Evolutionary conservation across 2,797 vertebrate genomes (phyloP).

Genomic region (Botia kubotai): DNA sequence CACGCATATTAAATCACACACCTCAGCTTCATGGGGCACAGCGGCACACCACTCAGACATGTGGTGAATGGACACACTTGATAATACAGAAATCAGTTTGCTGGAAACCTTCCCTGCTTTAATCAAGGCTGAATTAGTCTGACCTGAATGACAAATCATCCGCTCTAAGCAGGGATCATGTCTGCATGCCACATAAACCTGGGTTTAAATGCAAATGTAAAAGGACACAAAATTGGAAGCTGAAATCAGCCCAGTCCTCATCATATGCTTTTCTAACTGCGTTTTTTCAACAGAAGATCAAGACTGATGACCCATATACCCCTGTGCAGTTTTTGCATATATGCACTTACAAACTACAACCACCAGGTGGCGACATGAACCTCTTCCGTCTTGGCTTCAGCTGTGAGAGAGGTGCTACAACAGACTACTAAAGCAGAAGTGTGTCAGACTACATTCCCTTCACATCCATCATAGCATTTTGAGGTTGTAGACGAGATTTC

Average conservation of each 20-base stretch:
- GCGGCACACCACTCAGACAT: background rate
- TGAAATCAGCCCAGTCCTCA: too few relatives aligned
- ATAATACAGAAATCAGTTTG: slow-evolving; percentile 58
- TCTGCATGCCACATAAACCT: too few relatives aligned
- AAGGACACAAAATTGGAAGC: too few relatives aligned
- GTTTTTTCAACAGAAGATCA: too few relatives aligned
- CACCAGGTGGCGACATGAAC: slow-evolving; percentile 58
- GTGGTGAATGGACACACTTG: slow-evolving; percentile 47
- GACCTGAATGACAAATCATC: too few relatives aligned
- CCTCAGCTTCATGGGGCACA: background rate
- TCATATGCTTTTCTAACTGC: too few relatives aligned
- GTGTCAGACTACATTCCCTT: slow-evolving; percentile 50
- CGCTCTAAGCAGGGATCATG: too few relatives aligned
- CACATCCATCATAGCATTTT: slow-evolving; percentile 43
- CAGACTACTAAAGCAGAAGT: slow-evolving; percentile 38
- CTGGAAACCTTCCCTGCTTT: slow-evolving; percentile 55
- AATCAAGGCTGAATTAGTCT: slow-evolving; percentile 50
- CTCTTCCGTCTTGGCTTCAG: background rate
- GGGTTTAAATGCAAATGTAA: too few relatives aligned
- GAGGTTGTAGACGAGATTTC: background rate
- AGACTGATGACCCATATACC: background rate
- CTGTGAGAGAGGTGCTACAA: slow-evolving; percentile 43
- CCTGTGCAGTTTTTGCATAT: slow-evolving; percentile 15
- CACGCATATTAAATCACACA: background rate
- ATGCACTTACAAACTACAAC: slow-evolving; percentile 52